Base-by-base conservation (phyloP, 2,113 vertebrate genomes). In the Chionomys nivalis region DNA sequence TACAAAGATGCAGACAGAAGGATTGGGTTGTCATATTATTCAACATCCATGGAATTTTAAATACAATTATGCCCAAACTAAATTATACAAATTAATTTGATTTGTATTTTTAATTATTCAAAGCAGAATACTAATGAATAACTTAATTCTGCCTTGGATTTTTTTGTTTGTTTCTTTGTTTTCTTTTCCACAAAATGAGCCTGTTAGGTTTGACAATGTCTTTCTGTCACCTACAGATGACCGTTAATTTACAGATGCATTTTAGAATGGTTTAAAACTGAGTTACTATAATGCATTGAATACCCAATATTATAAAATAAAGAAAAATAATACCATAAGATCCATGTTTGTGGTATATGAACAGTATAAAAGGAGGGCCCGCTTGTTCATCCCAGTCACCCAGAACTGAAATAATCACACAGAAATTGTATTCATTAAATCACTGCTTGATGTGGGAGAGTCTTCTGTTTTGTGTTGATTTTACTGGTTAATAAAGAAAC, bases 201-300 rank as follows among this genome's bases (percentile, higher is more conserved):
- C 33, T 70, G 21, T 85, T 96, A 28, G 8, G 21, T 75, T 94
- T 79, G 26, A 76, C 55, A 58, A 58, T 58, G 39, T 44, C 6
- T 89, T 72, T 77, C 63, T 85, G 55, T n/a, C 26, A 76, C 21
- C 0, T 52, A 94, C 44, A 4, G 68, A 28, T 88, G 39, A 81
- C 28, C 36, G 89, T 2, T 86, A 24, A 82, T 95, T 95, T 85
- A 86, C 8, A 89, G 42, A 91, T 87, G 14, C 13, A 94, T 90
- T 13, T 72, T 88, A 93, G 24, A 31, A 89, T 39, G 78, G 42
- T 21, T 8, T 94, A 55, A 91, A 96, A 72, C 36, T 94, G 58
- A 97, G 49, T 93, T 93, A 78, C 44, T 82, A 61, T 83, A 87
- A 97, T 3, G 83, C 31, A 83, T 13, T 87, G 11, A 61, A 95